A percentile compares a stretch with the other conserved stretches of the same genome.
phyloP scores from a whole-genome alignment of 2,113 vertebrate genomes.

The Chionomys nivalis region DNA sequence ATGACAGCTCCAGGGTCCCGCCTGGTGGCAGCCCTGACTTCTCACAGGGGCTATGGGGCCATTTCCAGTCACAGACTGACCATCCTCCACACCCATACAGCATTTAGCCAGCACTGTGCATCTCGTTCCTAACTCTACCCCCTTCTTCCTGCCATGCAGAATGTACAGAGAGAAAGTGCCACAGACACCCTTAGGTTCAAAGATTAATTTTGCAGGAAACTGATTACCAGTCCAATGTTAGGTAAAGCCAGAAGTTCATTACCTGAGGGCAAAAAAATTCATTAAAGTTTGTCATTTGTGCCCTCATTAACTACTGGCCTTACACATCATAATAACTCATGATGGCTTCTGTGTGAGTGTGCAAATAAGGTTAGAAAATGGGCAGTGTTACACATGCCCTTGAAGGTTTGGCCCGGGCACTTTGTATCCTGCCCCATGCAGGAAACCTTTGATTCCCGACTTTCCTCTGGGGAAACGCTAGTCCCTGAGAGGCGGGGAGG shows the following conservation, averaged over 20 bases:
- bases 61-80: neutral
- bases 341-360: constrained; percentile 58
- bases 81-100: neutral
- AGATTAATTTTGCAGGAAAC: neutral
- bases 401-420: neutral
- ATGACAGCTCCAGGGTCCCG: neutral
- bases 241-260: neutral
- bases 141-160: fast-evolving
- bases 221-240: neutral
- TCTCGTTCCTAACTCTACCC: neutral
- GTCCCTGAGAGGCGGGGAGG: neutral
- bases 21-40: fast-evolving
- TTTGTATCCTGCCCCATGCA: neutral
- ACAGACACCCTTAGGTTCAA: fast-evolving
- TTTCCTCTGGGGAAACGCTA: neutral
- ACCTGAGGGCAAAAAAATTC: constrained; percentile 47
- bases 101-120: fast-evolving
- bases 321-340: constrained; percentile 73
- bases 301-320: constrained; percentile 56
- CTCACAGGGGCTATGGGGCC: neutral
- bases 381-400: constrained; percentile 27
- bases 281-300: constrained; percentile 16
- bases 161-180: fast-evolving
- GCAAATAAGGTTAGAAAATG: constrained; percentile 60
- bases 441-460: neutral